Base-by-base conservation (phyloP, 2,113 vertebrate species). In the Peromyscus californicus region DNA sequence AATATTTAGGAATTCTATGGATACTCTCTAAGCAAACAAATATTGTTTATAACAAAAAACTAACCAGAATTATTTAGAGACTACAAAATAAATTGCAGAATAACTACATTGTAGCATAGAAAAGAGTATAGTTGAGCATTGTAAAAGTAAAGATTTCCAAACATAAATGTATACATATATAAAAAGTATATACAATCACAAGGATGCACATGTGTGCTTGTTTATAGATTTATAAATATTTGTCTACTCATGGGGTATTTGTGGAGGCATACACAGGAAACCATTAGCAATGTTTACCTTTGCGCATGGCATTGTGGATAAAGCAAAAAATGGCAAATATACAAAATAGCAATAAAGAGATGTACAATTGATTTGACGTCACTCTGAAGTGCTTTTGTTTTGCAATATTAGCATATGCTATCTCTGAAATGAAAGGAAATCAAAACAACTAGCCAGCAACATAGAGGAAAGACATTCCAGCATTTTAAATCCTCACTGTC, bases 161-260 rank as follows among this genome's bases (percentile, higher is more conserved):
- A 91, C 67, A 78, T 69, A 78, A 36, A 86, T 19, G 80, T 59
- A 94, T 19, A 83, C 16, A 85, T 74, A 63, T 7, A 83, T 39
- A 69, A 42, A 84, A 90, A 19, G n/a, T 7, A 16, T 57, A 17
- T 1, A 45, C 5, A 91, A 4, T 93, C 8, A 42, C 4, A 91
- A 39, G 79, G n/a, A 96, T 3, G 78, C 72, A 95, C 36, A 88
- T 85, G 72, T 87, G 70, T 82, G 36, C 29, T 94, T 94, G 36
- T 97, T 96, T 78, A 86, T 59, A 22, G 79, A 57, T 93, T 94
- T 96, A 89, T 89, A 97, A 96, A 75, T 63, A 87, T 78, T 97
- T 95, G 54, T 93, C 45, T 95, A 63, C 54, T 67, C 84, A 51
- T 72, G 19, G 85, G 65, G 45, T 78, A 90, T 88, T 93, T 94